phyloP scores from a whole-genome alignment of 1,140 invertebrate genomes.

The Melanaphis sacchari region DNA sequence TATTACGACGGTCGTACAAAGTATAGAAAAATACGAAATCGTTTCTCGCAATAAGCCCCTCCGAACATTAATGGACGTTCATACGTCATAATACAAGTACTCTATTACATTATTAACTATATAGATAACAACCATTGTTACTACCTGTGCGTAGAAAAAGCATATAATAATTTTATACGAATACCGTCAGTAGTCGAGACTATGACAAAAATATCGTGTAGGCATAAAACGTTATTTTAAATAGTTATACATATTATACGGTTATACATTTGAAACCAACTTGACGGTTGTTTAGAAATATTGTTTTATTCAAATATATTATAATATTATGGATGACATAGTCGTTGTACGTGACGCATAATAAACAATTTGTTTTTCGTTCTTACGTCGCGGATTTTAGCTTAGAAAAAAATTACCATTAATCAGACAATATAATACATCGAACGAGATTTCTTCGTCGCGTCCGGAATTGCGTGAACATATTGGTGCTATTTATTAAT shows the following conservation, averaged over 20 bases:
- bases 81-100: neutral
- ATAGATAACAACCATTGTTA: neutral
- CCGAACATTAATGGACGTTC: neutral
- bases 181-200: neutral
- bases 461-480: neutral
- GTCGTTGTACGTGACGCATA: neutral
- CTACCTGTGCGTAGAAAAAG: neutral
- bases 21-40: neutral
- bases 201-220: neutral
- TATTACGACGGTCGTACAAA: neutral
- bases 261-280: neutral
- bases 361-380: constrained; percentile 6
- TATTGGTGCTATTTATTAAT: too few relatives aligned
- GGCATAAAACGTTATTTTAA: neutral
- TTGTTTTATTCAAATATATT: constrained; percentile 18
- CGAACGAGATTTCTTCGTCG: too few relatives aligned
- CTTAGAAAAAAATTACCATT: neutral
- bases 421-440: neutral
- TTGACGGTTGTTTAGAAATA: neutral
- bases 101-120: neutral
- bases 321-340: neutral
- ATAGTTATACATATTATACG: neutral
- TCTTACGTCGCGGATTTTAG: neutral
- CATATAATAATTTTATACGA: neutral
- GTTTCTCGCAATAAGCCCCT: neutral